Evolutionary conservation across 2,888 invertebrate genomes (phyloP).

Genomic region (Ophion costatus): DNA sequence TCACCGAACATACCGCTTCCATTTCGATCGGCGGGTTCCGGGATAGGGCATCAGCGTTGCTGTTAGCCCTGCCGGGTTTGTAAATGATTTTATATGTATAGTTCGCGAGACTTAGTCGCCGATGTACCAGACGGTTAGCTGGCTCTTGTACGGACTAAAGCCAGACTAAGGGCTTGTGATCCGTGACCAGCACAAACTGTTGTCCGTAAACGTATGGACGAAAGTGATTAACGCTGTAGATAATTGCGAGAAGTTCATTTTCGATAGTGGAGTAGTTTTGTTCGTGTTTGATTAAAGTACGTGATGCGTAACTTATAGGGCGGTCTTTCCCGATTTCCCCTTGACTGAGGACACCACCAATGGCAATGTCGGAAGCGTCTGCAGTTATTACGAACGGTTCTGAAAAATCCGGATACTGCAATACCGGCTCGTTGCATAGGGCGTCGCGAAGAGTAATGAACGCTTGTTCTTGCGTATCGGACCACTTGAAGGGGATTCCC

Average conservation of each 20-base stretch:
- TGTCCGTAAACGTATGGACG: slow-evolving; percentile 70
- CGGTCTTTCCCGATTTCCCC: too few relatives aligned
- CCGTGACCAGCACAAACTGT: slow-evolving; percentile 69
- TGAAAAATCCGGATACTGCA: slow-evolving; percentile 78
- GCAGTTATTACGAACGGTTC: slow-evolving; percentile 74
- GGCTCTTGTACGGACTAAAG: slow-evolving; percentile 72
- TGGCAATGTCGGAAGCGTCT: too few relatives aligned
- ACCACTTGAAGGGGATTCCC: slow-evolving; percentile 55
- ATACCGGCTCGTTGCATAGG: slow-evolving; percentile 69
- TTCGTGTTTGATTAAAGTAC: slow-evolving; percentile 62
- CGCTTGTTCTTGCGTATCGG: slow-evolving; percentile 17
- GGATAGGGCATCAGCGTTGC: slow-evolving; percentile 74
- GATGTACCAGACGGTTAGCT: slow-evolving; percentile 70
- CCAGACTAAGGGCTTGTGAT: slow-evolving; percentile 70
- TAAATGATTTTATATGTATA: slow-evolving; percentile 75
- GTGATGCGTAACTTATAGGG: slow-evolving; percentile 71
- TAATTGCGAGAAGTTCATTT: slow-evolving; percentile 62
- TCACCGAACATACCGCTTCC: too few relatives aligned
- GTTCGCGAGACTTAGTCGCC: slow-evolving; percentile 73
- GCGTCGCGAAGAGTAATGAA: slow-evolving; percentile 41
- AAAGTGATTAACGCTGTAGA: slow-evolving; percentile 68
- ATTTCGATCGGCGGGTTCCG: slow-evolving; percentile 44
- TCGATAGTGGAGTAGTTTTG: slow-evolving; percentile 54
- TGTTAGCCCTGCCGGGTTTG: slow-evolving; percentile 72
- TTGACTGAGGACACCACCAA: too few relatives aligned